Evolutionary conservation across 2,888 invertebrate genomes (phyloP), one percentile per base, ranked within the genome.

Genomic region (Mythimna impura): DNA sequence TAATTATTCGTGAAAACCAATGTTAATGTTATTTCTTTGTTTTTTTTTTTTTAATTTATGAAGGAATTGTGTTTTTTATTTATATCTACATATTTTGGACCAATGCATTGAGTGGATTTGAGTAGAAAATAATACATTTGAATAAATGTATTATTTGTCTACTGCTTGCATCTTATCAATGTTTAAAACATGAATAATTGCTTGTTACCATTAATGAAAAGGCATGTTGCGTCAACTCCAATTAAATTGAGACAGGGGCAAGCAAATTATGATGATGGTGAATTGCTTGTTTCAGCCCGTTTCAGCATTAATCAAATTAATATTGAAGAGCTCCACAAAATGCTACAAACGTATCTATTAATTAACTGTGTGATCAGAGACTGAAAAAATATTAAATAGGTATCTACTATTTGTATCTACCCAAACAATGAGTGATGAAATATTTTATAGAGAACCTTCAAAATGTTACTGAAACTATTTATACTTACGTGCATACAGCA

Each of bases 401-500:
- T 34, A 25, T 1, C 25, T 25, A 43, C 20, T 17, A 17, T 25
- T 14, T 7, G 20, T 8, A 66, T 22, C 20, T 57, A 47, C 17
- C 1, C 10, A 36, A 25, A 1, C 25, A 6, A 36, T 30, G 9
- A 20, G 1, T 55, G 20, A 20, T 55, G 3, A 25, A 25, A 14
- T 25, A 7, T 25, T 25, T 55, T 25, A 3, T 55, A 22, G 7
- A 43, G 14, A 55, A 25, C 43, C 6, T 47, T 25, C 7, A 25
- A 36, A 17, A 47, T 72, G 0, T 34, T 47, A 47, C 60, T 9
- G 4, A 14, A 1, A 9, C 55, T 10, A 14, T 34, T 12, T 25
- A 17, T 20, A 66, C 81, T 71, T 80, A 81, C 81, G 67, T 71
- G 55, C 14, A 75, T 22, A 67, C 72, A 22, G 76, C 61, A 36